Evolutionary conservation across 2,797 vertebrate genomes (phyloP), one percentile per base, ranked within the genome.

Genomic region (Spea hammondii): DNA sequence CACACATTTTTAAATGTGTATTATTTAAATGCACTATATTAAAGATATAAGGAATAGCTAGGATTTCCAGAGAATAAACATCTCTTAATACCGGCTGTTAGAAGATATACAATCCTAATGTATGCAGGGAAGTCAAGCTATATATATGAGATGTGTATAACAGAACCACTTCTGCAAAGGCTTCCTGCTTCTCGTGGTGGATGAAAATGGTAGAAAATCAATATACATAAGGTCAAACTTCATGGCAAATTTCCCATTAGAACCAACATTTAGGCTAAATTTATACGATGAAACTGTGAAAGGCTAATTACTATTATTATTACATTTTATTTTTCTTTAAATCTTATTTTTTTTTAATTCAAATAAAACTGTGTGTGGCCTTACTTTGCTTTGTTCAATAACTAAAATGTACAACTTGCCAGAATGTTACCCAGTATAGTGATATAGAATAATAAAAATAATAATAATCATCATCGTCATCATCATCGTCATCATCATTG

Each of bases 141-240:
- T 44, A 67, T 66, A 44, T 66, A 44, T 13, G 50, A 72, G 62
- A 59, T 44, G 49, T 32, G 1, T 53, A 64, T 77, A 77, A 77
- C 17, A 2, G 57, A 76, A 12, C 74, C 57, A 45, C 48, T 7
- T 9, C 51, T 54, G 49, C 73, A 69, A 81, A 72, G 77, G 79
- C 74, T 72, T 72, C 64, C 53, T 54, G 47, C 48, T 48, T 73
- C 62, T 45, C 46, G 50, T 10, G 62, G 11, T 60, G 14, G 65
- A 57, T 49, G 69, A 74, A 64, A 69, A 68, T 14, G 49, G 17
- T 32, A 51, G 14, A n/a, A 44, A 50, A 72, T 78, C 76, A 73
- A 81, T 77, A 67, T 55, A n/a, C 4, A 32, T 32, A 10, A 4
- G 50, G 4, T 77, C 64, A 54, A 14, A 11, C 73, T 76, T 5